Conservation (phyloP, 1,140 invertebrate species). For the Lordiphosa collinella region DNA sequence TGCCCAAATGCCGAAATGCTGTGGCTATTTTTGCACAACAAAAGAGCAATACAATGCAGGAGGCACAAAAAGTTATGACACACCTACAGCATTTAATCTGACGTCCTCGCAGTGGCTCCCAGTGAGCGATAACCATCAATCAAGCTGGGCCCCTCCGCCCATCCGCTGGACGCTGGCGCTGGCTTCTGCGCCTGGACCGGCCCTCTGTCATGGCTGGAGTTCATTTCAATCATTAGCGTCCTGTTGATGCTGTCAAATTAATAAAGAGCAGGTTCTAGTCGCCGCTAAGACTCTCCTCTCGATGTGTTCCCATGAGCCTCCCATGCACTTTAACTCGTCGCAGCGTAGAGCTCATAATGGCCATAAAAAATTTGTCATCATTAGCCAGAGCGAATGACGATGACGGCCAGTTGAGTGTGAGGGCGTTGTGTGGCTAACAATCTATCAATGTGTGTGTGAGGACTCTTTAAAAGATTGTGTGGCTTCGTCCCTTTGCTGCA, state of each 20-base stretch:
- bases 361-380: slow-evolving; percentile 78
- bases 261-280: slow-evolving; percentile 55
- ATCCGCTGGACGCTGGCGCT: slow-evolving; percentile 21
- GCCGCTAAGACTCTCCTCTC: neutral
- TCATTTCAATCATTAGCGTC: slow-evolving; percentile 76
- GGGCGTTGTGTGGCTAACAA: slow-evolving; percentile 39
- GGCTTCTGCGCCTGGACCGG: slow-evolving; percentile 49
- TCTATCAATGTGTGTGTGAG: slow-evolving; percentile 57
- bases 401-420: slow-evolving; percentile 32
- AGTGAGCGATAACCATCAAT: slow-evolving; percentile 78
- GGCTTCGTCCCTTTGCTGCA: slow-evolving; percentile 34
- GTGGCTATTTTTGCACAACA: slow-evolving; percentile 39
- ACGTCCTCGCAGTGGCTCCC: slow-evolving; percentile 47
- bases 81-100: slow-evolving; percentile 76
- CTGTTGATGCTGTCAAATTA: slow-evolving; percentile 79
- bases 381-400: slow-evolving; percentile 51
- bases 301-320: slow-evolving; percentile 22
- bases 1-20: slow-evolving; percentile 37
- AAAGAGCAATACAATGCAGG: slow-evolving; percentile 54
- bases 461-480: slow-evolving; percentile 67
- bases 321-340: slow-evolving; percentile 62
- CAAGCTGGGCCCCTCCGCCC: slow-evolving; percentile 43
- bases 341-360: slow-evolving; percentile 63
- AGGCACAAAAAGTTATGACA: slow-evolving; percentile 65
- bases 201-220: slow-evolving; percentile 42